Percentiles rank a stretch among this genome's conserved stretches.
Evolutionary conservation across 2,888 invertebrate genomes (phyloP).

Genomic region (Tachina fera): DNA sequence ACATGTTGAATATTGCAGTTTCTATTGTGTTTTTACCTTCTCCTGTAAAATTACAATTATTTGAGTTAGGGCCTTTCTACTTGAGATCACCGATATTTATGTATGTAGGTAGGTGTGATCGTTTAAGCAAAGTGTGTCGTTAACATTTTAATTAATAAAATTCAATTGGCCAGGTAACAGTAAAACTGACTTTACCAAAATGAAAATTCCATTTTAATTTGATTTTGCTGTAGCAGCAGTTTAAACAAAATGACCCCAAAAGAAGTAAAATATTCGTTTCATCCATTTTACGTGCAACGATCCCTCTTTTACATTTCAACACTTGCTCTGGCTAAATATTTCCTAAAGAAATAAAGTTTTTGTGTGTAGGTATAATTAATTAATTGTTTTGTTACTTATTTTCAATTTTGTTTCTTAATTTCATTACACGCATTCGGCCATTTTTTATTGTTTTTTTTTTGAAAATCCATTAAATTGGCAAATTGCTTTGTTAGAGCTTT

Average conservation of each 20-base stretch:
- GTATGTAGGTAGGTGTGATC: not conserved
- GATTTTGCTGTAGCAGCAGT: slow-evolving; percentile 1
- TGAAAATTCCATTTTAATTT: slow-evolving; percentile 32
- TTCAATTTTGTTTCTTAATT: slow-evolving; percentile 4
- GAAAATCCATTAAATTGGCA: slow-evolving; percentile 68
- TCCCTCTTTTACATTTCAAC: slow-evolving; percentile 60
- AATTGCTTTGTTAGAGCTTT: slow-evolving; percentile 60
- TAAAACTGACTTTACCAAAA: slow-evolving; percentile 46
- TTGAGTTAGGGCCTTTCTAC: too few relatives aligned
- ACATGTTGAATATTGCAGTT: too few relatives aligned
- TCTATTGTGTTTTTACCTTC: too few relatives aligned
- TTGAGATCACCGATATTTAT: too few relatives aligned
- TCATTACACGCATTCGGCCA: slow-evolving; percentile 36
- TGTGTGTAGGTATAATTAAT: not conserved
- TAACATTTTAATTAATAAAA: slow-evolving; percentile 59
- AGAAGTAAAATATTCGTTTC: slow-evolving; percentile 1
- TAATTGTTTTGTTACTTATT: slow-evolving; percentile 35
- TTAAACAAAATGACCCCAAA: slow-evolving; percentile 40
- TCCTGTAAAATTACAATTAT: too few relatives aligned
- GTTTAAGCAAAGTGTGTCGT: slow-evolving; percentile 53
- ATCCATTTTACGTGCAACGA: slow-evolving; percentile 40
- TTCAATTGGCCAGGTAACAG: slow-evolving; percentile 13
- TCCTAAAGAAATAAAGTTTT: slow-evolving; percentile 36
- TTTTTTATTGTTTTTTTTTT: slow-evolving; percentile 37
- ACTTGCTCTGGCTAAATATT: slow-evolving; percentile 50